Evolutionary conservation across 2,113 vertebrate species (phyloP), one percentile per base, ranked within the genome.

Genomic region (Scortum barcoo): DNA sequence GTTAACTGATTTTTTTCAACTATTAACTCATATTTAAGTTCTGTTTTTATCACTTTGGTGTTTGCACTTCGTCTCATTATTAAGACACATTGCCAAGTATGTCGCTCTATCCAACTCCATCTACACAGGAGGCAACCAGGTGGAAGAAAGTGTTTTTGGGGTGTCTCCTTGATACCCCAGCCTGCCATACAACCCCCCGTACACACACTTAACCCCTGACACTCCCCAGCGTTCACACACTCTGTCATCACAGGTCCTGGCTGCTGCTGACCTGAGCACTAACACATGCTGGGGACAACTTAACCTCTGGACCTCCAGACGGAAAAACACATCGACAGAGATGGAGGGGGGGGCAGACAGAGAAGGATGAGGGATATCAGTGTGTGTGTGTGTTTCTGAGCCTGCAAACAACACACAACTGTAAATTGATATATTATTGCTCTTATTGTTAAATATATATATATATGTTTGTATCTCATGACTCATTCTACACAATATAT

Each of bases 191-290:
- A 81, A 77, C 61, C 74, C 74, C 74, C 81, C 86, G 84, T 84
- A 96, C 94, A 95, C 90, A 95, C 93, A 94, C 94, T 95, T 95
- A 95, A 95, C 95, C 90, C 93, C 92, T 96, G 95, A 84, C 89
- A 81, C 81, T 69, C 73, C 68, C 70, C 77, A 63, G 84, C 20
- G 1, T 87, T 90, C 86, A 89, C 86, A 92, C 91, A 92, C 90
- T 91, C 90, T 91, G 91, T 93, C 92, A 92, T 90, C 91, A 84
- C 85, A 72, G 85, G 83, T 72, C 89, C 85, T 56, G 78, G 86
- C 86, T 82, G 88, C 88, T 85, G 84, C 82, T 93, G 93, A 93
- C 93, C 93, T 76, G 91, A 88, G 85, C 80, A 74, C 72, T 16
- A 86, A 91, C 90, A 91, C 91, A 93, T 89, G 91, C 90, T 91